These are phyloP conservation scores for Philereme vetulata DNA, from an alignment of 2,888 invertebrate genomes.

Conservation along the genomic window DNA sequence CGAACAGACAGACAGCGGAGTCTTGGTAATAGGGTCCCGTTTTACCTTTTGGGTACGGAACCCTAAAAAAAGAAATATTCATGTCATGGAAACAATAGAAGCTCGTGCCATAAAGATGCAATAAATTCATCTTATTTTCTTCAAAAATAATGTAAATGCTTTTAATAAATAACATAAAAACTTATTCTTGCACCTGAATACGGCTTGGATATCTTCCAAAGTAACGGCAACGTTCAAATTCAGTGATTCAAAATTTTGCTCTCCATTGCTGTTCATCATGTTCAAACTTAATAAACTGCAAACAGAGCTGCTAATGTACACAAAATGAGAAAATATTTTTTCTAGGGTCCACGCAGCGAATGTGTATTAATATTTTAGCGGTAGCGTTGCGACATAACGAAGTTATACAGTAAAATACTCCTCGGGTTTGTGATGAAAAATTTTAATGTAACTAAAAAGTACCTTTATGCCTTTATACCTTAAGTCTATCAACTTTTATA, in stretches of 20 bases:
- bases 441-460: too few relatives aligned
- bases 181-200: slow-evolving; percentile 57
- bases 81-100: background rate
- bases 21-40: too few relatives aligned
- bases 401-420: slow-evolving; percentile 47
- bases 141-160: slow-evolving; percentile 49
- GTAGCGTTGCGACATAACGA: slow-evolving; percentile 31
- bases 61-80: background rate
- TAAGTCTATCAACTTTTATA: background rate
- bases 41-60: too few relatives aligned
- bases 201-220: slow-evolving; percentile 50
- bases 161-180: slow-evolving; percentile 50
- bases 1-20: too few relatives aligned
- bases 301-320: slow-evolving; percentile 43
- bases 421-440: slow-evolving; percentile 3
- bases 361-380: too few relatives aligned
- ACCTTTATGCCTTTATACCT: too few relatives aligned
- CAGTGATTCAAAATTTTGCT: slow-evolving; percentile 36
- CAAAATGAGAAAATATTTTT: slow-evolving; percentile 25
- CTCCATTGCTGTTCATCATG: slow-evolving; percentile 42
- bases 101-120: slow-evolving; percentile 24
- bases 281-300: slow-evolving; percentile 35
- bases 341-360: slow-evolving; percentile 15
- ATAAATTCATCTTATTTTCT: slow-evolving; percentile 46
- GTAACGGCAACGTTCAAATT: slow-evolving; percentile 37